Conservation (phyloP, 53 echinoderm and acorn worm genomes). For the Paelopatides confundens region DNA sequence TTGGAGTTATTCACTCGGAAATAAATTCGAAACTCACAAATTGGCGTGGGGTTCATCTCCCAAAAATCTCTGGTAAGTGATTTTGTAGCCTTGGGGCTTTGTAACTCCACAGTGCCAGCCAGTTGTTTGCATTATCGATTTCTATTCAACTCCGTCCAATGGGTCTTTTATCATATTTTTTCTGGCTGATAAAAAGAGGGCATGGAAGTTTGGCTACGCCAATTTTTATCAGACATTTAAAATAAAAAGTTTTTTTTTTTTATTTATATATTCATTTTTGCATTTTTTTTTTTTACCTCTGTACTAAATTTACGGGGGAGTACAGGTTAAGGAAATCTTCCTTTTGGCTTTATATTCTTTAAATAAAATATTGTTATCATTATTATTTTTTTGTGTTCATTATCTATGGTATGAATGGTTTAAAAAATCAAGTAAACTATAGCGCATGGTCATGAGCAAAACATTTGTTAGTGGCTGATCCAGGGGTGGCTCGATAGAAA, state of each 20-base stretch:
- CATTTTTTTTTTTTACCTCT: constrained; percentile 3
- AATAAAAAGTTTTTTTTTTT: too few species aligned
- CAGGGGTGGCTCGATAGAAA: too few species aligned
- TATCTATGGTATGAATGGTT: background rate
- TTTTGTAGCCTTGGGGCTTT: constrained; percentile 55
- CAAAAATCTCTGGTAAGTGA: constrained; percentile 32
- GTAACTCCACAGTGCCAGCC: constrained; percentile 17
- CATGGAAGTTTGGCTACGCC: background rate
- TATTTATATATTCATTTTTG: too few species aligned
- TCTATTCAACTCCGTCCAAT: background rate
- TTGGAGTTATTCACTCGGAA: constrained; percentile 52
- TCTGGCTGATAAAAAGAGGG: background rate
- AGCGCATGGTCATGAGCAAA: background rate
- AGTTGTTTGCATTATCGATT: constrained; percentile 51
- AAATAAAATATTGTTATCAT: too few species aligned
- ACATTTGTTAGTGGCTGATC: too few species aligned
- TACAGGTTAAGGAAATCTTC: constrained; percentile 18
- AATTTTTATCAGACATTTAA: background rate
- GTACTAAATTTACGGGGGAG: constrained; percentile 6
- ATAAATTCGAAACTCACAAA: constrained; percentile 40
- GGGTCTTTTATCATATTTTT: constrained; percentile 25
- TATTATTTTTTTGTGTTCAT: background rate
- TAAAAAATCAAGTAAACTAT: background rate
- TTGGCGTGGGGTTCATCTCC: constrained; percentile 48
- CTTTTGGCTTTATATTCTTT: background rate